Evolutionary conservation across 2,797 vertebrate species (phyloP), one percentile per base, ranked within the genome.

Genomic region (Micrastur ruficollis): DNA sequence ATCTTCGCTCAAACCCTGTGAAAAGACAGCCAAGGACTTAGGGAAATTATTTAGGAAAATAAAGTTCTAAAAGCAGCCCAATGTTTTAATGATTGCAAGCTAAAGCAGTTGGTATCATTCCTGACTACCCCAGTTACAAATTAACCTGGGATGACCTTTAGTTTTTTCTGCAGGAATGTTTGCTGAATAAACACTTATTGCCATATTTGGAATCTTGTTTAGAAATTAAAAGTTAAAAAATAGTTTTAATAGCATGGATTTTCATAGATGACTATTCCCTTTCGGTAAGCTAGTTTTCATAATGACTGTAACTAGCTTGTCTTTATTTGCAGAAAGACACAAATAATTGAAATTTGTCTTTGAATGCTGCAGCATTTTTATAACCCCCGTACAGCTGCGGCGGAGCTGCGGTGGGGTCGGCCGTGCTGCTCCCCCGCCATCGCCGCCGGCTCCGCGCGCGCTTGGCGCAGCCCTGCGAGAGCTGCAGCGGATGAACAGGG

Each of bases 61-160:
- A 44, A 47, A 11, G 8, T 62, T 90, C 53, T 85, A 27, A 49
- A 84, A 66, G 34, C 59, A 85, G 53, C 66, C 63, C 44, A n/a
- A 3, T 26, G 5, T 74, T 63, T 56, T 34, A 74, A 42, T 14
- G 26, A 56, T 90, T 85, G 66, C 27, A 81, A 22, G 81, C 63
- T 88, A 34, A 81, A 87, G 76, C 44, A 68, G 72, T 82, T 55
- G 78, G 34, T 92, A 56, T 83, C 25, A 34, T 81, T 92, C 66
- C 73, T 81, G 63, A 44, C 72, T 65, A 32, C 65, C 65, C 65
- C 68, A 44, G 92, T 97, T 97, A 95, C 59, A 94, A 58, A 97
- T 97, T 97, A 97, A 97, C 95, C 88, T 86, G 78, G 32, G 14
- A 0, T 6, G 89, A 87, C 89, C 93, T 94, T 80, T 62, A 92